phyloP scores from a whole-genome alignment of 2,113 vertebrate species.

The Pogonocichla stellata region DNA sequence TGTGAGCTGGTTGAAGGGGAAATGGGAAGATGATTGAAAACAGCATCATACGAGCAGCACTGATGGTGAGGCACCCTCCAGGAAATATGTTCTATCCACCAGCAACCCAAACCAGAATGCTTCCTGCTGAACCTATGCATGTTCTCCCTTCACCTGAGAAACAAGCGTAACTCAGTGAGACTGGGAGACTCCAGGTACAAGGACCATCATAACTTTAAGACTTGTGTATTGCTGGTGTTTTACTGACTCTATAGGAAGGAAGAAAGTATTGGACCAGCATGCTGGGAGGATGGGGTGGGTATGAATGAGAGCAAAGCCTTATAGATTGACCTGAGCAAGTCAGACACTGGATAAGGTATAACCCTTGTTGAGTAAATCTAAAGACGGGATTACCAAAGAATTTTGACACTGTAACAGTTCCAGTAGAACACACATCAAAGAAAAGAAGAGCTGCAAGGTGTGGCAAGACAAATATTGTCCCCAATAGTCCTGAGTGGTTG shows the following conservation, averaged over 20 bases:
- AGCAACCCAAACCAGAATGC: background rate
- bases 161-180: background rate
- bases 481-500: fast-evolving
- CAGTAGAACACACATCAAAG: background rate
- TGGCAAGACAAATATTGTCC: background rate
- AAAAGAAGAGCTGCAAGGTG: background rate
- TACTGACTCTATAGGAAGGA: background rate
- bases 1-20: fast-evolving
- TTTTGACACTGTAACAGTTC: background rate
- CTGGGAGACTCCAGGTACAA: background rate
- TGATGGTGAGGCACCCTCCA: background rate
- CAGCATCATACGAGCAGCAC: background rate
- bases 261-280: background rate
- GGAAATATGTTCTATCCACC: background rate
- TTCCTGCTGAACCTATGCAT: background rate
- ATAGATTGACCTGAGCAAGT: background rate
- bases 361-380: background rate
- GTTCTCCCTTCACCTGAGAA: background rate
- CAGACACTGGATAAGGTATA: background rate
- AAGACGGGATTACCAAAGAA: background rate
- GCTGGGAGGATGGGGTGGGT: fast-evolving
- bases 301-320: background rate
- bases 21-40: background rate
- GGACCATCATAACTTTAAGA: background rate
- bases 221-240: background rate